Conservation (phyloP, 2,888 invertebrate species). For the Aleiodes leptofemur region DNA sequence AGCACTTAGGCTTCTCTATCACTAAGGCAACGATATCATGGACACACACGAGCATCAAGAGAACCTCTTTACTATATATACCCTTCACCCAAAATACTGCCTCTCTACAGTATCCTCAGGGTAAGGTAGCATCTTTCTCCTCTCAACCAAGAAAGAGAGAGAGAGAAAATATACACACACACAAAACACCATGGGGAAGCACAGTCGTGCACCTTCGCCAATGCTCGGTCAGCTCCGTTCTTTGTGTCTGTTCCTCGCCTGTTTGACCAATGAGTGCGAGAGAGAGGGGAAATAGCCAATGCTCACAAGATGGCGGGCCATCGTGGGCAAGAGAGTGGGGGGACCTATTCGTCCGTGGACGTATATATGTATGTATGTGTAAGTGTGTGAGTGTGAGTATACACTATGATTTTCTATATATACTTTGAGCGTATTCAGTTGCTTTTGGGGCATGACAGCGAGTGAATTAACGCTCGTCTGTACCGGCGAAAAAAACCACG, state of each 20-base stretch:
- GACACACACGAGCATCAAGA: no score
- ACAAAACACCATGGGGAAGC: neutral
- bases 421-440: constrained; percentile 50
- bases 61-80: no score
- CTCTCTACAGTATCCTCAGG: constrained; percentile 42
- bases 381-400: no score
- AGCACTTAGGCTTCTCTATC: no score
- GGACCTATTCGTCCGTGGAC: constrained; percentile 5
- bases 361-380: no score
- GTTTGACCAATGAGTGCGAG: constrained; percentile 13
- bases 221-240: constrained; percentile 50
- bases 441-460: constrained; percentile 58
- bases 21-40: no score
- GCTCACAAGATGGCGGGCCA: constrained; percentile 55
- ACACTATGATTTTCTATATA: no score
- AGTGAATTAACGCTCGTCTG: constrained; percentile 54
- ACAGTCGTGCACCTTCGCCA: constrained; percentile 51
- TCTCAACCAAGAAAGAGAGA: neutral
- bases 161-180: no score
- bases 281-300: neutral
- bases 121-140: constrained; percentile 38
- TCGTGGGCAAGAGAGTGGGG: constrained; percentile 29
- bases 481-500: constrained; percentile 49
- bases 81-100: constrained; percentile 14
- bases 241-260: constrained; percentile 49